These are phyloP conservation scores for Monomorium pharaonis DNA, from an alignment of 1,140 invertebrate genomes.

Conservation along the genomic window DNA sequence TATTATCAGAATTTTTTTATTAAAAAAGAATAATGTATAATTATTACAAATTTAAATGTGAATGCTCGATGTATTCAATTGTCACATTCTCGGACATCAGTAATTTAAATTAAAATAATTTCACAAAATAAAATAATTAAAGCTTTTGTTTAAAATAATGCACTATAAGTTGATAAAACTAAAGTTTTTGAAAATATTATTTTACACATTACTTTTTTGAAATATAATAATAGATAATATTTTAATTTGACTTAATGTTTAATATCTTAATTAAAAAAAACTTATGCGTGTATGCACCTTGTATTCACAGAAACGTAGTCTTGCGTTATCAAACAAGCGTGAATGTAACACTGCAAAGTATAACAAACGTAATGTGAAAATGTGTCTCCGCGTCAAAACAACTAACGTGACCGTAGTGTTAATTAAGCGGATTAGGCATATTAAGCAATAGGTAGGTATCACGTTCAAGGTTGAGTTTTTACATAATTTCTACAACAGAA, in stretches of 20 bases:
- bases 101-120: no score
- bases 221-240: neutral
- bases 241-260: neutral
- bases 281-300: neutral
- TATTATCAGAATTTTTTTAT: neutral
- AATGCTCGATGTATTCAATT: neutral
- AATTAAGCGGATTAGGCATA: conserved; percentile 7
- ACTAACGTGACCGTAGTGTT: neutral
- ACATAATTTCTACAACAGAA: neutral
- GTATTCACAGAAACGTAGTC: neutral
- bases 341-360: neutral
- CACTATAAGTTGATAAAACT: neutral
- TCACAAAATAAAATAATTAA: neutral
- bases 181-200: neutral
- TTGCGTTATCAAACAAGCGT: neutral
- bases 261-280: neutral
- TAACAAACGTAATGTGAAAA: neutral
- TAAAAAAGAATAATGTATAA: neutral
- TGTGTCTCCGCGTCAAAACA: neutral
- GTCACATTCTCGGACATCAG: neutral
- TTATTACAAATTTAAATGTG: neutral
- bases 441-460: conserved; percentile 22
- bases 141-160: neutral
- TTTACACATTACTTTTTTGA: neutral
- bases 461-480: conserved; percentile 26